Percentiles rank a stretch among this genome's conserved stretches.
These are phyloP conservation scores for Prionailurus viverrinus DNA, from an alignment of 2,113 vertebrate species.

Conservation along the genomic window DNA sequence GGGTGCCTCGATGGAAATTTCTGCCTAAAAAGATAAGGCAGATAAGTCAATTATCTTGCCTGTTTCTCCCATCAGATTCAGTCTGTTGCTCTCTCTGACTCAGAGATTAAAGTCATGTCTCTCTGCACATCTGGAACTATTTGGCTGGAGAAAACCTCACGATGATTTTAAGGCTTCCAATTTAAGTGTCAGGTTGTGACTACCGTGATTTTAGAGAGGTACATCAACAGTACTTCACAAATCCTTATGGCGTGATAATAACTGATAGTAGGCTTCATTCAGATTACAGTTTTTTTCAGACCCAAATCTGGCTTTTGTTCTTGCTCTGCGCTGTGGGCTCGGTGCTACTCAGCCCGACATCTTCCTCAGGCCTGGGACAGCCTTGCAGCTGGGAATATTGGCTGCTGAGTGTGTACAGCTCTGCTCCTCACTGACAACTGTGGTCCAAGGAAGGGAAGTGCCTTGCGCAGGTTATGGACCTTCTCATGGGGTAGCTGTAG, in stretches of 20 bases:
- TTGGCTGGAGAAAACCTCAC: slow-evolving; percentile 4
- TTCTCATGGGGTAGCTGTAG: background rate
- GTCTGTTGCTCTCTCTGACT: background rate
- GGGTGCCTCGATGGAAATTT: background rate
- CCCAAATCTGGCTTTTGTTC: background rate
- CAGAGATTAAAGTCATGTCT: slow-evolving; percentile 9
- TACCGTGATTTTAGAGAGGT: background rate
- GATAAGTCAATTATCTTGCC: background rate
- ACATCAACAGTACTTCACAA: background rate
- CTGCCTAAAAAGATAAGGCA: background rate
- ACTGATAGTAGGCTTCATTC: background rate
- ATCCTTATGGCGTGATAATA: background rate
- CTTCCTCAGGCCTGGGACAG: background rate
- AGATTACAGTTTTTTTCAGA: background rate
- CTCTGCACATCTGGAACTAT: background rate
- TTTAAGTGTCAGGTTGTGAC: background rate
- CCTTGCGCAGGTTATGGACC: background rate
- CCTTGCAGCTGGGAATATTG: background rate
- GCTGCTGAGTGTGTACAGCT: background rate
- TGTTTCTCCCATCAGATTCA: slow-evolving; percentile 44
- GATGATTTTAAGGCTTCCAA: slow-evolving; percentile 23
- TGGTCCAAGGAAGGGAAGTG: background rate
- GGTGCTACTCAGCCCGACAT: background rate
- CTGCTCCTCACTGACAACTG: background rate
- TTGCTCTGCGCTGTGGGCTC: background rate